Percentiles rank a stretch among this genome's conserved stretches.
Conservation (phyloP, 2,113 vertebrate species). For the Pterocles gutturalis region DNA sequence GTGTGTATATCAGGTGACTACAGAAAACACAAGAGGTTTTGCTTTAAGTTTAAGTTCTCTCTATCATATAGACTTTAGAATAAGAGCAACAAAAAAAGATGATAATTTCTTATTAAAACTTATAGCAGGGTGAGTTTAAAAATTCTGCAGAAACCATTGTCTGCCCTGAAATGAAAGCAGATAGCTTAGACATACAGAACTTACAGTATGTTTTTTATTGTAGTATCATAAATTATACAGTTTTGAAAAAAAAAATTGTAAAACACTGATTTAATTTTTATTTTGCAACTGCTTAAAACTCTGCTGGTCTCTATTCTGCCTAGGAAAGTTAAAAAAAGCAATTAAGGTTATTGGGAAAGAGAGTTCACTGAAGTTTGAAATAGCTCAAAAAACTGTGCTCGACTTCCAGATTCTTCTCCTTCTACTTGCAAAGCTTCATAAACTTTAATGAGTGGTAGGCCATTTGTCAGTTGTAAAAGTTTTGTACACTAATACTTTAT, state of each 20-base stretch:
- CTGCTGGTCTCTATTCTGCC: background rate
- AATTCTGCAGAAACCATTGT: background rate
- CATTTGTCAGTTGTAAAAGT: background rate
- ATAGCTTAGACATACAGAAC: background rate
- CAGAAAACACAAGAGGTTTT: background rate
- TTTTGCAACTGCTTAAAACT: background rate
- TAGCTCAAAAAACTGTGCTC: background rate
- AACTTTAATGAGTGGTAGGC: background rate
- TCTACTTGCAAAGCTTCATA: background rate
- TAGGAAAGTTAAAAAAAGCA: background rate
- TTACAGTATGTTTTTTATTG: background rate
- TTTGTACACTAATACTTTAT: background rate
- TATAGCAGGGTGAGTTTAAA: background rate
- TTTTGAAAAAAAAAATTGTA: background rate
- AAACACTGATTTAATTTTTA: background rate
- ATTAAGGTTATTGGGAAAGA: background rate
- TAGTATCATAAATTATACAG: background rate
- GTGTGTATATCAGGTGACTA: background rate
- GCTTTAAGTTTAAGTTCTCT: background rate
- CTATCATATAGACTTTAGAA: background rate
- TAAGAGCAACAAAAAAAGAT: background rate
- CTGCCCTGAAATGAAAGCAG: background rate
- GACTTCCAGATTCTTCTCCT: background rate
- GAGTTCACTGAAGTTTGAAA: background rate
- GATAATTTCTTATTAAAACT: background rate